These are phyloP conservation scores for Sminthopsis crassicaudata DNA, from an alignment of 2,113 vertebrate species.

Conservation along the genomic window DNA sequence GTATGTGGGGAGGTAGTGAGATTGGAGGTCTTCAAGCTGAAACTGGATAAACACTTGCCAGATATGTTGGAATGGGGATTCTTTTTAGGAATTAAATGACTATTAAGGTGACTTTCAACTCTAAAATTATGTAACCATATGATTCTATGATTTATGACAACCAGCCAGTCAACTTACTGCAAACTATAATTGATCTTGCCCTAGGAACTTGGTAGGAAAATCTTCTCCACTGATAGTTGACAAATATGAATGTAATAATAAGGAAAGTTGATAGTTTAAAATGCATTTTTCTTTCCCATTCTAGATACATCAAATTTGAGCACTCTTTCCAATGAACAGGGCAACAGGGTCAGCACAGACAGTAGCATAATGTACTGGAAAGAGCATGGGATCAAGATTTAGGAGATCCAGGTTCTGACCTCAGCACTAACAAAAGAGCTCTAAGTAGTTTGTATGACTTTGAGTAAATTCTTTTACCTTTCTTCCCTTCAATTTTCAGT, in stretches of 20 bases:
- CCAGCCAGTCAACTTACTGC: not conserved
- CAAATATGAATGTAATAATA: not conserved
- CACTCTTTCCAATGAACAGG: not conserved
- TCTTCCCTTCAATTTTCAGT: not conserved
- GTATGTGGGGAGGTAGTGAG: not conserved
- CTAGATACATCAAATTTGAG: not conserved
- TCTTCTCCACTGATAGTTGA: not conserved
- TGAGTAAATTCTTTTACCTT: not conserved
- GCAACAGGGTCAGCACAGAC: not conserved
- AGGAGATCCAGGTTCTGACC: conserved; percentile 49
- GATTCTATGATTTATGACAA: not conserved
- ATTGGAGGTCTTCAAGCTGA: not conserved
- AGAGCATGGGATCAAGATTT: not conserved
- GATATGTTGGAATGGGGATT: not conserved
- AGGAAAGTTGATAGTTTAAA: not conserved
- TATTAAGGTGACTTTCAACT: not conserved
- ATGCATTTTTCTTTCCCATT: not conserved
- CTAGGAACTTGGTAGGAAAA: not conserved
- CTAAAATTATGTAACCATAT: not conserved
- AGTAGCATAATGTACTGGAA: not conserved
- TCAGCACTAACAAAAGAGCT: not conserved
- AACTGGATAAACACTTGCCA: not conserved
- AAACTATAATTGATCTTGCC: not conserved
- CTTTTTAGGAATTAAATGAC: not conserved
- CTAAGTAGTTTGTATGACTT: not conserved